Percentiles rank a stretch among this genome's conserved stretches.
Conservation (phyloP, 2,113 vertebrate genomes). For the Malurus elegans region DNA sequence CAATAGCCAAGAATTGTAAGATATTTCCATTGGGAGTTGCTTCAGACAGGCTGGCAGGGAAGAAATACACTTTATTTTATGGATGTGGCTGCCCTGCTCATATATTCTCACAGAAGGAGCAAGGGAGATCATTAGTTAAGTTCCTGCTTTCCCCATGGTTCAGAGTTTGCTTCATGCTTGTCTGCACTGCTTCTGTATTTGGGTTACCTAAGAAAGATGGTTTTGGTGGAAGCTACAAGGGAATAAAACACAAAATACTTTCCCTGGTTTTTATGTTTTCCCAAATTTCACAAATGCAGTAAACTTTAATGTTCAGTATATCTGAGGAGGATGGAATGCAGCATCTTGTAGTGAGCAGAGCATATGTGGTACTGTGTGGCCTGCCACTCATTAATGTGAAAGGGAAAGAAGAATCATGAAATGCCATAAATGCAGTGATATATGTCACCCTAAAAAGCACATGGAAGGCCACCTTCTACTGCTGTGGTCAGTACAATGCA, state of each 20-base stretch:
- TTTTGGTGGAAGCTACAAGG: not conserved
- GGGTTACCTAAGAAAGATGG: not conserved
- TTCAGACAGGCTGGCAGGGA: not conserved
- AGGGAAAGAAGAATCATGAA: not conserved
- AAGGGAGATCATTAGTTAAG: not conserved
- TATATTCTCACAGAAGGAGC: not conserved
- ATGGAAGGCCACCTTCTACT: not conserved
- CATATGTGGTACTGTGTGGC: conserved; percentile 26
- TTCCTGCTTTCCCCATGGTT: not conserved
- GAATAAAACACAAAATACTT: not conserved
- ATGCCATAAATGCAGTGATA: not conserved
- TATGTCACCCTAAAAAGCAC: not conserved
- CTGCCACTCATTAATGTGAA: conserved; percentile 12
- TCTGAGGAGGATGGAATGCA: not conserved
- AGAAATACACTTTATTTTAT: not conserved
- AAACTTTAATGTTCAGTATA: not conserved
- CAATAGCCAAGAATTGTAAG: not conserved
- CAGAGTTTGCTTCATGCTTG: not conserved
- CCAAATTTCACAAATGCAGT: not conserved
- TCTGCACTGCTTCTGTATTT: not conserved
- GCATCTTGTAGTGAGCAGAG: conserved; percentile 15
- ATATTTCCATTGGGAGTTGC: not conserved
- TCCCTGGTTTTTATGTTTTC: not conserved
- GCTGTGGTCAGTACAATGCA: not conserved
- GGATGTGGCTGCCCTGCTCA: not conserved